phyloP scores from a whole-genome alignment of 2,113 vertebrate species.

The Pteropus alecto region DNA sequence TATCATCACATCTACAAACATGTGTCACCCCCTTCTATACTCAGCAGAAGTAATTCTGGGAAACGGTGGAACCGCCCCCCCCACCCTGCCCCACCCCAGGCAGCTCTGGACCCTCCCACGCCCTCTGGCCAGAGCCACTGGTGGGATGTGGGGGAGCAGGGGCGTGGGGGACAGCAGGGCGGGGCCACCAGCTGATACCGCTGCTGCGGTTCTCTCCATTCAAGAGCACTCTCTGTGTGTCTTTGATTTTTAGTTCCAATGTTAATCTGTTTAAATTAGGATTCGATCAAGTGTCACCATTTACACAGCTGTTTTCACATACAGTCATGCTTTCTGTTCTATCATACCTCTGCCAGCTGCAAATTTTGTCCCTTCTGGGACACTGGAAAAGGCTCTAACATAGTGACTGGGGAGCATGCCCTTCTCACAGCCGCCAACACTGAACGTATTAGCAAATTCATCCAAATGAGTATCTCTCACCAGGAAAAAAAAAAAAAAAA shows the following conservation, averaged over 20 bases:
- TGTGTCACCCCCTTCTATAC: not conserved
- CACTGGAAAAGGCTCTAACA: not conserved
- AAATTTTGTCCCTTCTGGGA: not conserved
- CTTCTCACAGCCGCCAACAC: not conserved
- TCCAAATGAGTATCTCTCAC: not conserved
- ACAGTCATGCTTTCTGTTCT: not conserved
- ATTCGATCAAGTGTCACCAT: not conserved
- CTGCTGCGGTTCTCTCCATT: not conserved
- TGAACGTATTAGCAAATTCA: not conserved
- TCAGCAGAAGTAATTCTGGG: not conserved
- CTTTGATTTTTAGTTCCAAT: not conserved
- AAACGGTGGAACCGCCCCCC: rapidly evolving
- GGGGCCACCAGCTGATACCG: rapidly evolving
- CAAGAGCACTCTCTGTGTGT: not conserved
- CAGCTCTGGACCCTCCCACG: not conserved
- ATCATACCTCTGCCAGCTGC: not conserved
- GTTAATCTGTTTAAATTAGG: not conserved
- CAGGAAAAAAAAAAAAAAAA: not conserved
- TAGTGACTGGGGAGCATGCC: rapidly evolving
- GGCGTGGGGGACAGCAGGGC: rapidly evolving
- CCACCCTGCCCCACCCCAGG: not conserved
- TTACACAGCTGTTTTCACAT: not conserved
- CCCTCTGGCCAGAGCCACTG: not conserved
- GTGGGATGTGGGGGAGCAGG: rapidly evolving
- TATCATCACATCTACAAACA: not conserved